phyloP scores from a whole-genome alignment of 1,140 invertebrate genomes.

The Coelopa frigida region DNA sequence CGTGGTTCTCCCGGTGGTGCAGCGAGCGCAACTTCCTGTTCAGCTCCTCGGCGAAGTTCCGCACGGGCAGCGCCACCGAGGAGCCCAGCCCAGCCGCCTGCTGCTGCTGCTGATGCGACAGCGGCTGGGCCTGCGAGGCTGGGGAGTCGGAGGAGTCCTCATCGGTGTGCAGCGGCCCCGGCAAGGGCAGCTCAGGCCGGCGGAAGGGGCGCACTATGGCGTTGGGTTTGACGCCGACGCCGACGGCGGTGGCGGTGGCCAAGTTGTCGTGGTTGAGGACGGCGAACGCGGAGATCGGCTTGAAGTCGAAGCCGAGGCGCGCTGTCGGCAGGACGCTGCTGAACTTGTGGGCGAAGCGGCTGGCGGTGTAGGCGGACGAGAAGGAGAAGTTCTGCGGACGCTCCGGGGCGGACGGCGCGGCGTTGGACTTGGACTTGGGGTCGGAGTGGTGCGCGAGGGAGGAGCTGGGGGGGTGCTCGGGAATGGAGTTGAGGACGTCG shows the following conservation, averaged over 20 bases:
- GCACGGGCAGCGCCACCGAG: constrained; percentile 21
- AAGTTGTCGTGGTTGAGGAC: constrained; percentile 28
- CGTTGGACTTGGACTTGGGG: no score
- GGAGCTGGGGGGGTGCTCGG: neutral
- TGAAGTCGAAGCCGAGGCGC: constrained; percentile 28
- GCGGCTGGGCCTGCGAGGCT: neutral
- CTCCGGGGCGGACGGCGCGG: neutral
- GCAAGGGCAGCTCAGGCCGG: constrained; percentile 26
- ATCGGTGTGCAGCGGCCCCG: constrained; percentile 12
- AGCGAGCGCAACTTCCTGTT: constrained; percentile 34
- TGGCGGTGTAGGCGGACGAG: constrained; percentile 31
- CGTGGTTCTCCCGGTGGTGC: constrained; percentile 15
- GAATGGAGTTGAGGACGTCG: neutral
- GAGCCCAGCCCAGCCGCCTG: constrained; percentile 10
- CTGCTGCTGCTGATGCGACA: neutral
- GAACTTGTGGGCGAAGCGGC: constrained; percentile 13
- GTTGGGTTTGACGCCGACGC: constrained; percentile 41
- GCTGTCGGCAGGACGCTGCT: constrained; percentile 17
- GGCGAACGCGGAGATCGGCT: constrained; percentile 32
- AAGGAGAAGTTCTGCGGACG: constrained; percentile 35
- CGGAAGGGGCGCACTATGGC: constrained; percentile 48
- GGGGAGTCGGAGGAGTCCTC: constrained; percentile 28
- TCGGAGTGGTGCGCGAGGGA: neutral
- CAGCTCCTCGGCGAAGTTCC: constrained; percentile 37
- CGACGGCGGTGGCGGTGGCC: constrained; percentile 10